Conservation (phyloP, 2,113 vertebrate genomes). For the Ceuthmochares aereus region DNA sequence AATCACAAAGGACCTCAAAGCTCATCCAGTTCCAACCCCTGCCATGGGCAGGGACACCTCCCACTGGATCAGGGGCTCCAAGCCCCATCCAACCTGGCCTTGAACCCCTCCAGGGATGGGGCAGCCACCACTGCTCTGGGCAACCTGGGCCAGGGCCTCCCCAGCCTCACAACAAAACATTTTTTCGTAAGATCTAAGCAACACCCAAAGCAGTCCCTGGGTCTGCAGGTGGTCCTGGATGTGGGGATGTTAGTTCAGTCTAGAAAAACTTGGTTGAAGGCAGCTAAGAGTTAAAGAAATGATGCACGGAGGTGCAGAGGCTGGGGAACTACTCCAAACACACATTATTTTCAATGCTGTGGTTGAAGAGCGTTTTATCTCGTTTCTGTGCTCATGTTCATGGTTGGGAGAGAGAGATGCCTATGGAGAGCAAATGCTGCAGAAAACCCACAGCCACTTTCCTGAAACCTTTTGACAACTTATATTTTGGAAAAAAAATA, state of each 20-base stretch:
- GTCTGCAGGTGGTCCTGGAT: background rate
- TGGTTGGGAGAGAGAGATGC: background rate
- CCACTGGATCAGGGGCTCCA: too few species aligned
- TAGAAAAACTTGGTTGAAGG: background rate
- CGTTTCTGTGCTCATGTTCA: background rate
- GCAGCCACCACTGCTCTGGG: too few species aligned
- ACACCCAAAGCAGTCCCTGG: background rate
- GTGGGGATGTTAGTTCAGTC: background rate
- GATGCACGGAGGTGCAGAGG: background rate
- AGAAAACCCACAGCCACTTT: background rate
- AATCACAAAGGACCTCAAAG: too few species aligned
- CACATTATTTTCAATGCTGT: rapidly evolving
- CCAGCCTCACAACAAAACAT: too few species aligned
- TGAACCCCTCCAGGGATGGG: too few species aligned
- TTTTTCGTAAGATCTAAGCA: background rate
- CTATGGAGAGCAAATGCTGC: background rate
- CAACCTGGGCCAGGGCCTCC: too few species aligned
- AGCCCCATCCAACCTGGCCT: too few species aligned
- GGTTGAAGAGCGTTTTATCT: background rate
- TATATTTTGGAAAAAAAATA: background rate
- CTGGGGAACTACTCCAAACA: background rate
- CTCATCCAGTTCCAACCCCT: too few species aligned
- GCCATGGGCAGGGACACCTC: too few species aligned
- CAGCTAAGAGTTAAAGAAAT: background rate
- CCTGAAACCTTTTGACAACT: background rate